Base-by-base conservation (phyloP, 2,888 invertebrate genomes). In the Neelides folsomi region DNA sequence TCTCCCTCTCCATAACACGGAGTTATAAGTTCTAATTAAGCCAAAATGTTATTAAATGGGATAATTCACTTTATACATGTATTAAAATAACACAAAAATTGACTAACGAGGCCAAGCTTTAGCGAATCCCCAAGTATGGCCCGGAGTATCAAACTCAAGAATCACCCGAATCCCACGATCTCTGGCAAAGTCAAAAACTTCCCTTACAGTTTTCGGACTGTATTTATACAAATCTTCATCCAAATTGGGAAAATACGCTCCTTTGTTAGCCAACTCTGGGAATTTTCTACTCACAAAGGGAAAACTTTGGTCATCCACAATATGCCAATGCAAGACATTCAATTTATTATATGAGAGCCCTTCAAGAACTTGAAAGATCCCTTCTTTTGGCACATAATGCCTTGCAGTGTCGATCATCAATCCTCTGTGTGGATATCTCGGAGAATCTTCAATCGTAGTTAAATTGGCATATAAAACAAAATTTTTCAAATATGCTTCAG, bases 301-400 rank as follows among this genome's bases (percentile, higher is more conserved):
- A 69, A 94, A 95, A 59, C 90, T 86, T 66, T 87, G 85, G 68
- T 92, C 90, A 69, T 95, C 94, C 0, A 86, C 85, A 46, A 94
- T 84, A 69, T 94, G 94, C 93, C 94, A 94, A 69, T 94, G 93
- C 55, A 94, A 80, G 0, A 92, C 87, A 69, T 94, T 94, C 67
- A 92, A 71, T 71, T 95, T 94, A 68, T 89, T 92, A 69, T 84
- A 85, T 0, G 82, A 76, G 88, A 93, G 87, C 0, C 83, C 85
- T 59, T 92, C 87, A 62, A 93, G 66, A 0, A 76, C 79, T 50
- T 75, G 70, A 36, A 78, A 68, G 52, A 93, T 80, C 48, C 78
- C 79, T 1, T 70, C 66, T 36, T 83, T 68, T 0, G 83, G 79
- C 13, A 90, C 72, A 68, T 77, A 94, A 71, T 94, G 94, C 2